Evolutionary conservation across 2,888 invertebrate genomes (phyloP).

Genomic region (Oxystoma pomonae): DNA sequence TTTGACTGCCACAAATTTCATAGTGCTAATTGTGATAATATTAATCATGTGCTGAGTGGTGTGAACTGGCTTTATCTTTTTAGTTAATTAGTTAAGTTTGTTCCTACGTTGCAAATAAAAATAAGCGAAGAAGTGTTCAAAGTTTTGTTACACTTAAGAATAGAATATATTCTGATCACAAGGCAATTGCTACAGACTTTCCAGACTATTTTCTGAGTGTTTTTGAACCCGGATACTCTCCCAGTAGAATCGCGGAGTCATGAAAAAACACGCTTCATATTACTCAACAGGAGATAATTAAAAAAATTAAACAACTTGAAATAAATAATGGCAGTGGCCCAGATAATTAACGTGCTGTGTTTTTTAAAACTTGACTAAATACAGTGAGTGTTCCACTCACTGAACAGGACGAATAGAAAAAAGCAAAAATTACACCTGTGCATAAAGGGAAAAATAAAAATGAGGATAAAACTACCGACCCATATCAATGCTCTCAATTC

Average conservation of each 20-base stretch:
- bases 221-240: background rate
- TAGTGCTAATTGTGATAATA: no score
- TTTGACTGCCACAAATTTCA: no score
- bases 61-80: no score
- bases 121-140: background rate
- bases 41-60: no score
- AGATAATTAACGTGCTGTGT: background rate
- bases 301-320: no score
- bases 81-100: no score
- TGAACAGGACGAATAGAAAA: background rate
- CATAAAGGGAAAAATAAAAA: background rate
- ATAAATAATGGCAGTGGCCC: background rate
- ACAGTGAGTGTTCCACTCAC: background rate
- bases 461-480: background rate
- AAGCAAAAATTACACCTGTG: background rate
- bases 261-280: no score
- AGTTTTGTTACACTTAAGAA: background rate
- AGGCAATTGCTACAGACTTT: background rate
- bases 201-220: background rate
- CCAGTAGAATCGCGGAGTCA: background rate
- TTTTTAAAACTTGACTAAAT: background rate
- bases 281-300: no score
- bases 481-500: no score
- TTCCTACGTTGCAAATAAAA: background rate
- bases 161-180: background rate